These are phyloP conservation scores for Anguilla japonica DNA, from an alignment of 2,113 vertebrate genomes.

Conservation along the genomic window DNA sequence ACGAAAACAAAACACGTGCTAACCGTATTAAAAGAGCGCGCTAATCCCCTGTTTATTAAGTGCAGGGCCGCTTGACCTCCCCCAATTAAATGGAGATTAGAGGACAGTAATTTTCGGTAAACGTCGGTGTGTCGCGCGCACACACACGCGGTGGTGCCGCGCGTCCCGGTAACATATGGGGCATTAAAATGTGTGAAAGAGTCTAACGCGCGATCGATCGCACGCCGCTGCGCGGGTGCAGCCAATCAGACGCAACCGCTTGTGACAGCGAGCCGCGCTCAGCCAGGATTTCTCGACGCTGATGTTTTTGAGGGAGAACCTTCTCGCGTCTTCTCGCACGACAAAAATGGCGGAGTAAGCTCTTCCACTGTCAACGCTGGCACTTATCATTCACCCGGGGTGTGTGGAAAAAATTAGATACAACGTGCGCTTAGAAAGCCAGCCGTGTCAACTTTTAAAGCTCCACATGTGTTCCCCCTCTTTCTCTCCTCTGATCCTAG, in stretches of 20 bases:
- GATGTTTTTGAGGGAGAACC: conserved; percentile 28
- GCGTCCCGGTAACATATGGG: conserved; percentile 69
- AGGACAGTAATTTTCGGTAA: conserved; percentile 64
- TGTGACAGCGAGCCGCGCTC: conserved; percentile 52
- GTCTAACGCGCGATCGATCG: conserved; percentile 57
- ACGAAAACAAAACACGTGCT: conserved; percentile 82
- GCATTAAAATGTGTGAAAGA: conserved; percentile 69
- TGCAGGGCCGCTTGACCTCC: conserved; percentile 85
- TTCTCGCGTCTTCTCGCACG: conserved; percentile 43
- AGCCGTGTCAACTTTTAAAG: conserved; percentile 57
- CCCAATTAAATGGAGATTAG: conserved; percentile 95
- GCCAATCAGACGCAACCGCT: conserved; percentile 57
- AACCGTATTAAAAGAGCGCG: conserved; percentile 82
- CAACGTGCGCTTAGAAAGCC: conserved; percentile 61
- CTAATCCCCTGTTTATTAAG: conserved; percentile 95
- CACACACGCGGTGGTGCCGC: conserved; percentile 56
- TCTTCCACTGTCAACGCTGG: conserved; percentile 43
- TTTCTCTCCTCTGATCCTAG: conserved; percentile 50
- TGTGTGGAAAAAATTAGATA: conserved; percentile 45
- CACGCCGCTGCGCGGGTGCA: conserved; percentile 56
- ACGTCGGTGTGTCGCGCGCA: conserved; percentile 51
- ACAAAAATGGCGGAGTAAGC: conserved; percentile 38
- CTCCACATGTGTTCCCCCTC: conserved; percentile 43
- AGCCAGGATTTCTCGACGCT: conserved; percentile 50
- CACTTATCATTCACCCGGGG: conserved; percentile 62